phyloP scores from a whole-genome alignment of 2,797 vertebrate species.

The Percopsis omiscomaycus region DNA sequence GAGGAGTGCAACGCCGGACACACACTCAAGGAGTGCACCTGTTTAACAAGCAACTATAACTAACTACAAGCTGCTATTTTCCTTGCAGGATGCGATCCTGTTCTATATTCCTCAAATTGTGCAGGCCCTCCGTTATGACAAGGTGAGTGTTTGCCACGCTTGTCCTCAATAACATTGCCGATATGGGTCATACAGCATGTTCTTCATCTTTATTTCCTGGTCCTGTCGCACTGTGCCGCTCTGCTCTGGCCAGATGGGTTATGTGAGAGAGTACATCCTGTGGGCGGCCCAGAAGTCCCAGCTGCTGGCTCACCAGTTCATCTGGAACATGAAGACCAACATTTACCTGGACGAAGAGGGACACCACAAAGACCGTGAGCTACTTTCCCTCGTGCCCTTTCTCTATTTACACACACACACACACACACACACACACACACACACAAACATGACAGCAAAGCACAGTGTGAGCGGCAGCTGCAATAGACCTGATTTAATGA shows the following conservation, averaged over 20 bases:
- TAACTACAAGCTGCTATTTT: slow-evolving; percentile 4
- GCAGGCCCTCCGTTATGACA: slow-evolving; percentile 94
- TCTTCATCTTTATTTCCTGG: neutral
- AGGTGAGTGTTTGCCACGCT: slow-evolving; percentile 76
- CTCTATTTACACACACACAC: neutral
- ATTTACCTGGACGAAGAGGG: slow-evolving; percentile 94
- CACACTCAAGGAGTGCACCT: too few species aligned
- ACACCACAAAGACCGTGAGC: slow-evolving; percentile 94
- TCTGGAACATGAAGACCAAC: slow-evolving; percentile 99
- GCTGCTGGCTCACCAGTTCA: slow-evolving; percentile 96
- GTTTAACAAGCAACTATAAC: too few species aligned
- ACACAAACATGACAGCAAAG: too few species aligned
- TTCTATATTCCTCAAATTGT: slow-evolving; percentile 99
- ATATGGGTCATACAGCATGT: too few species aligned
- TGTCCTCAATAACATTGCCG: neutral
- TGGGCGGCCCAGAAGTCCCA: slow-evolving; percentile 97
- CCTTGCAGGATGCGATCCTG: slow-evolving; percentile 90
- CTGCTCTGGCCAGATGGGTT: slow-evolving; percentile 86
- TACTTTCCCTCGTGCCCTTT: too few species aligned
- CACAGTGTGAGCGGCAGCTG: neutral
- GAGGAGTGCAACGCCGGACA: too few species aligned
- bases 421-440: neutral
- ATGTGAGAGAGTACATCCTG: slow-evolving; percentile 95
- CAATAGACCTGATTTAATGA: neutral
- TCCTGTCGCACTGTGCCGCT: neutral